Conservation (phyloP, 1,140 invertebrate genomes). For the Drosophila ogumai region DNA sequence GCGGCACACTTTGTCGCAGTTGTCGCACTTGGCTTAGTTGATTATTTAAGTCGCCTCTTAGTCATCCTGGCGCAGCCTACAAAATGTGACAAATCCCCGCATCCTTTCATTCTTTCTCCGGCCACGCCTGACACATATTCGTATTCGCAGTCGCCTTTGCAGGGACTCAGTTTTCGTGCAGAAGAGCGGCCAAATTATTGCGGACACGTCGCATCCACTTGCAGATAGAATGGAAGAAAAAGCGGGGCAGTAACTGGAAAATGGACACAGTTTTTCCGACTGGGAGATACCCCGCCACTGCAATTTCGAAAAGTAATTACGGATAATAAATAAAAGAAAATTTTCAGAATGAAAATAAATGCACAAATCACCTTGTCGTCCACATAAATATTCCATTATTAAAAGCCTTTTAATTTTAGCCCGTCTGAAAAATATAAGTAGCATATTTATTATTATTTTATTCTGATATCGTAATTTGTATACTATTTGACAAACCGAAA, state of each 20-base stretch:
- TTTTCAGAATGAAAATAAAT: not conserved
- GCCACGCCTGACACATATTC: slow-evolving; percentile 66
- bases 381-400: slow-evolving; percentile 1
- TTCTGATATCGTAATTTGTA: not conserved
- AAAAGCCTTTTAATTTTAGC: not conserved
- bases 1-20: slow-evolving; percentile 72
- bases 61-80: slow-evolving; percentile 57
- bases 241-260: slow-evolving; percentile 5
- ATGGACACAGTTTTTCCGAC: not conserved
- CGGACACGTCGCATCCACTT: slow-evolving; percentile 65
- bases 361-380: not conserved
- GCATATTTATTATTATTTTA: not conserved
- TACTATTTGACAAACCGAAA: too few species aligned
- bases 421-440: not conserved
- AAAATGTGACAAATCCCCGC: slow-evolving; percentile 72
- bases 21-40: slow-evolving; percentile 69
- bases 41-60: slow-evolving; percentile 55
- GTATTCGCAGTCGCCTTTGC: slow-evolving; percentile 4
- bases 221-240: slow-evolving; percentile 11
- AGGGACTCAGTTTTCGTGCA: slow-evolving; percentile 44
- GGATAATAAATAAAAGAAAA: not conserved
- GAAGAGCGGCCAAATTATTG: slow-evolving; percentile 69
- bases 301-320: not conserved
- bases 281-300: not conserved
- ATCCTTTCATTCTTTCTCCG: slow-evolving; percentile 17